Evolutionary conservation across 2,888 invertebrate genomes (phyloP), one percentile per base, ranked within the genome.

Genomic region (Taphrorychus bicolor): DNA sequence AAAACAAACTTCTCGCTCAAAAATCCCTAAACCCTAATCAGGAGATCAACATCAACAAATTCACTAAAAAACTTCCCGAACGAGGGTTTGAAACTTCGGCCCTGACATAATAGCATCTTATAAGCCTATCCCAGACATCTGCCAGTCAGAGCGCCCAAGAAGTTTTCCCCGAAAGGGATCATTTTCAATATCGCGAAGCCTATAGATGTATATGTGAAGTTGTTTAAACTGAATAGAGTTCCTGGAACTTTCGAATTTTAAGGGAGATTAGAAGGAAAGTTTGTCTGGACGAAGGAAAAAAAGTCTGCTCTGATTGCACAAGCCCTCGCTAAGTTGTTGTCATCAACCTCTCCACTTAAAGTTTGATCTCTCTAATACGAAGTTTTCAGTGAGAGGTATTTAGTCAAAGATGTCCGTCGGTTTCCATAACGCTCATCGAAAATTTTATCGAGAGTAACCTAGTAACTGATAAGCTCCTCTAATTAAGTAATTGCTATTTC

Each of bases 401-500:
- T 51, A 19, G 51, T 21, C 51, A 51, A 51, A 51, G 21, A 51
- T 22, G 45, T 18, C 51, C 19, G 51, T 21, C 51, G 19, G 22
- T 51, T 51, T 19, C 51, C 17, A 45, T 45, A 45, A 45, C 45
- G 45, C 45, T 45, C 45, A 45, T 51, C 21, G 51, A 14, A 51
- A 51, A 51, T 51, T 51, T 51, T 18, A 51, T 51, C 22, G 21
- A 5, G 48, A 32, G 54, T 32, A 54, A 54, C 54, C 54, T 32
- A 54, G 54, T 54, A 54, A 54, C 54, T 54, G 54, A 54, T 54
- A 54, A 54, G 54, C 54, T 54, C 17, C 54, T 54, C 75, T 79
- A 80, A 80, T 80, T 79, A 77, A 78, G 77, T 79, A 79, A 79
- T 79, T 78, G 77, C 76, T 76, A 76, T 78, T 77, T 78, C 76